A percentile compares a stretch with the other conserved stretches of the same genome.
Conservation (phyloP, 2,113 vertebrate species). For the Actenoides hombroni region DNA sequence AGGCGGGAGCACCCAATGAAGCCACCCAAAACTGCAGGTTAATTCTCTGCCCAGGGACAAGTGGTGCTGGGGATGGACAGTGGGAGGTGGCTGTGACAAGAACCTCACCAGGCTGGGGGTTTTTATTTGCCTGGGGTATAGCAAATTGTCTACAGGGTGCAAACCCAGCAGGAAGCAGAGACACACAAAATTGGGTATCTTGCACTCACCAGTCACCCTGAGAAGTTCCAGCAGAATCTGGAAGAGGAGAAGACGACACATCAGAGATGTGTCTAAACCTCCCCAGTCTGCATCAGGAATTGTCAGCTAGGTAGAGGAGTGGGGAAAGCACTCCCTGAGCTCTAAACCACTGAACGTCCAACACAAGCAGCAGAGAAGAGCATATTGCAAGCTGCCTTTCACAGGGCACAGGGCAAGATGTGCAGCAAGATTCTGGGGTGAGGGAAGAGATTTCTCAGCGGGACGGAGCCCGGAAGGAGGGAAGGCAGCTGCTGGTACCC, state of each 20-base stretch:
- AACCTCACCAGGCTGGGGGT: neutral
- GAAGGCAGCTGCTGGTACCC: too few relatives aligned
- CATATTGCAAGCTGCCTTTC: neutral
- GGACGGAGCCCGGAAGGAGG: neutral
- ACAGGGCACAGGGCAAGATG: accelerated
- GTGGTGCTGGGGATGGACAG: accelerated
- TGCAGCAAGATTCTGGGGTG: neutral
- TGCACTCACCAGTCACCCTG: accelerated
- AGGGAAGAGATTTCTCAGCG: accelerated
- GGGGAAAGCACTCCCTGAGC: accelerated
- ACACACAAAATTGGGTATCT: neutral
- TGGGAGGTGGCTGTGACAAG: neutral
- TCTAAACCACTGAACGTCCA: neutral
- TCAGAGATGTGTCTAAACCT: neutral
- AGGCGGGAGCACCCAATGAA: neutral
- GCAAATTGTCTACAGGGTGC: neutral
- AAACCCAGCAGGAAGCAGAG: neutral
- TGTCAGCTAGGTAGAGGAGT: neutral
- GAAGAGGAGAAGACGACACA: neutral
- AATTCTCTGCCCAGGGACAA: neutral
- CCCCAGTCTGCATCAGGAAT: neutral
- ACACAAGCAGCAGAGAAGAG: neutral
- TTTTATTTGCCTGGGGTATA: neutral
- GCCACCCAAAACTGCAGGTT: neutral
- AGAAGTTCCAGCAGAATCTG: neutral